phyloP scores from a whole-genome alignment of 2,888 invertebrate species.

The Drepana falcataria region DNA sequence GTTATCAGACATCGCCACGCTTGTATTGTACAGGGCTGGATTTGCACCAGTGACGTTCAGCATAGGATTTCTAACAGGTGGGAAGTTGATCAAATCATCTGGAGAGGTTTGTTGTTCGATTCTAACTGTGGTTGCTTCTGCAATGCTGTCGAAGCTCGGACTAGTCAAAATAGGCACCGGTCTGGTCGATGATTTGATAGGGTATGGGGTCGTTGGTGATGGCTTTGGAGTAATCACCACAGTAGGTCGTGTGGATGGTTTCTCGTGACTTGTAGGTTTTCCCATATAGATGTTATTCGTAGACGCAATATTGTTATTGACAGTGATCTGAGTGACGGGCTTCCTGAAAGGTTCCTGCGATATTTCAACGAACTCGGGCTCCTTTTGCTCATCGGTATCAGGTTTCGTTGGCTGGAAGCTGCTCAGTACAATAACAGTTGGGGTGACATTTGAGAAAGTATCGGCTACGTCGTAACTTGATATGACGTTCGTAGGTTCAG shows the following conservation, averaged over 20 bases:
- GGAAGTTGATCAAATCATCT: conserved; percentile 88
- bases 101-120: conserved; percentile 82
- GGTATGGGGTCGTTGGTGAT: conserved; percentile 58
- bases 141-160: conserved; percentile 47
- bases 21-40: conserved; percentile 66
- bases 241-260: conserved; percentile 77
- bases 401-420: conserved; percentile 53
- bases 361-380: conserved; percentile 67
- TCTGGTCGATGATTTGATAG: conserved; percentile 40
- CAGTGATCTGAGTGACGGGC: conserved; percentile 74
- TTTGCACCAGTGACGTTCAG: conserved; percentile 83
- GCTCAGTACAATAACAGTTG: conserved; percentile 66
- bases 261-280: conserved; percentile 60
- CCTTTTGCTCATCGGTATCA: conserved; percentile 36
- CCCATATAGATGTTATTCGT: conserved; percentile 73
- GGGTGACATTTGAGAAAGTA: conserved; percentile 68
- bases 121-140: conserved; percentile 57
- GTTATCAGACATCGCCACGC: conserved; percentile 73
- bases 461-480: conserved; percentile 56
- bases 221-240: conserved; percentile 85
- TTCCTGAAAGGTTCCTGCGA: conserved; percentile 75
- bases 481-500: conserved; percentile 21
- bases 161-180: conserved; percentile 34
- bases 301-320: conserved; percentile 80
- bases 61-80: conserved; percentile 91